Conservation (phyloP, 2,113 vertebrate genomes). For the Phyllopteryx taeniolatus region DNA sequence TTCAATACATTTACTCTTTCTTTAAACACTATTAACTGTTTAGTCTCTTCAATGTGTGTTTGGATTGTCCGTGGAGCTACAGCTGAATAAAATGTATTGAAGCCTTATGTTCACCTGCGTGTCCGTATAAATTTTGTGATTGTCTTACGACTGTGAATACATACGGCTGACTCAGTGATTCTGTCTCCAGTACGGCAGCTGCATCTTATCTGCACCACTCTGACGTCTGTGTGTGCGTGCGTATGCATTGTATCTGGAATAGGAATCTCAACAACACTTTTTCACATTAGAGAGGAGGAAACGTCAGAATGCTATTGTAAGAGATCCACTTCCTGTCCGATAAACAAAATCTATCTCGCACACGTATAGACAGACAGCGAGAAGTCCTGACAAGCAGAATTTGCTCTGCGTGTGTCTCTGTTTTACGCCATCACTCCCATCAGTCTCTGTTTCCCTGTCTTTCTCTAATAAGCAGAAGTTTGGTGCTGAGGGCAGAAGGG, state of each 20-base stretch:
- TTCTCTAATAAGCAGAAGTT: conserved; percentile 55
- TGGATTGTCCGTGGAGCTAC: not conserved
- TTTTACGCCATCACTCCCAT: conserved; percentile 41
- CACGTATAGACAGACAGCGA: conserved; percentile 28
- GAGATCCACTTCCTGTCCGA: conserved; percentile 74
- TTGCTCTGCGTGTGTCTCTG: conserved; percentile 45
- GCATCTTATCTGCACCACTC: conserved; percentile 72
- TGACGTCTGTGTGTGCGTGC: conserved; percentile 56
- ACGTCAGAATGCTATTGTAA: conserved; percentile 72
- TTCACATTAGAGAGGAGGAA: conserved; percentile 65
- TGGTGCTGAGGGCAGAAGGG: conserved; percentile 42
- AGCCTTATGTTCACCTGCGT: conserved; percentile 27
- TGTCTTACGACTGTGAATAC: conserved; percentile 66
- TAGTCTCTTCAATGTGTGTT: not conserved
- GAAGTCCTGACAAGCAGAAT: conserved; percentile 65
- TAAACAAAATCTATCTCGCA: conserved; percentile 66
- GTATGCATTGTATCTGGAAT: conserved; percentile 63
- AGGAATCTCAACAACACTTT: conserved; percentile 69
- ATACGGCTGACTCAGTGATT: conserved; percentile 72
- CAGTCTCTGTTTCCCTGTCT: conserved; percentile 46
- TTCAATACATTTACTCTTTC: not conserved
- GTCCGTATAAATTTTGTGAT: conserved; percentile 57
- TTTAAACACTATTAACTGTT: not conserved
- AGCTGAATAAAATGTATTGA: conserved; percentile 44
- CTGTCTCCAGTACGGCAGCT: conserved; percentile 66